Evolutionary conservation across 2,797 vertebrate species (phyloP), one percentile per base, ranked within the genome.

Genomic region (Lepilemur septentrionalis): DNA sequence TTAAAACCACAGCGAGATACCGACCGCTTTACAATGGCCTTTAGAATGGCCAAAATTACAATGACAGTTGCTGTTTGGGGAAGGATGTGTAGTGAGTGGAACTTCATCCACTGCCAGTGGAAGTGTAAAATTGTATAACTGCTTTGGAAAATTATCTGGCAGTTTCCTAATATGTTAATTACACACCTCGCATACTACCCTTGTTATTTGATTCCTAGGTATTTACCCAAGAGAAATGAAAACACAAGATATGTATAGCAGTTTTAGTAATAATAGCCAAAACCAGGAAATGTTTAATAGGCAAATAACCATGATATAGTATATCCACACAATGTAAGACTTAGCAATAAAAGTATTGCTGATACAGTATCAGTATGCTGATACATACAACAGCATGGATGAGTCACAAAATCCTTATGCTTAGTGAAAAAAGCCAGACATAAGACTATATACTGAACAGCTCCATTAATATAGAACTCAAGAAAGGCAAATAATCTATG

Each of bases 151-250:
- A 69, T 69, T 48, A 55, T 65, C 57, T 57, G 57, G 18, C 35
- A 81, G 18, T 57, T 65, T 84, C 48, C 65, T 86, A 59, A 91
- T 75, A 86, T 93, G 67, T 67, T 75, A 75, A 69, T 91, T 91
- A 61, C 70, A 43, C 12, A 76, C 50, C 14, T 91, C 25, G 12
- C 14, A 20, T 76, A 61, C 50, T 2, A 46, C 30, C 23, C 15
- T 17, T 86, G 67, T 10, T 38, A 32, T 85, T 75, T 48, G 5
- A 75, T 9, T 52, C 41, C 38, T 52, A 22, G 69, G 4, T 86
- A 76, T 76, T 76, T 76, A 65, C 70, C 35, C 35, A 65, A 65
- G 32, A 79, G 35, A 75, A 75, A 57, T 75, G 78, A 63, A 91
- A 80, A 80, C 72, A 86, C 61, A 63, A 88, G 46, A 30, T 84